A percentile compares a stretch with the other conserved stretches of the same genome.
These are phyloP conservation scores for Strigamia maritima DNA, from an alignment of 2,888 invertebrate species.

Conservation along the genomic window DNA sequence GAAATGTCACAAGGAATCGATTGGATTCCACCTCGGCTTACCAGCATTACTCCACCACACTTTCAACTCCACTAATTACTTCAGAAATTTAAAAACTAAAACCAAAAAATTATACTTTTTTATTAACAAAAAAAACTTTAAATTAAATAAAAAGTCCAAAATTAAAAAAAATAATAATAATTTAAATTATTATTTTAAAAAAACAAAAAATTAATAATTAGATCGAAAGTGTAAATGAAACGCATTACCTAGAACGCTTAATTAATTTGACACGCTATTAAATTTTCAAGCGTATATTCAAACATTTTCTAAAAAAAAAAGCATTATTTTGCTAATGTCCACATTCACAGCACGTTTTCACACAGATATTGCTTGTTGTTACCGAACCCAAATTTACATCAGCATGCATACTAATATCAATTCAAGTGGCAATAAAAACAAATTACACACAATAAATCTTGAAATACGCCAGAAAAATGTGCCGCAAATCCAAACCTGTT, in stretches of 20 bases:
- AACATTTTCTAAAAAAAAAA: neutral
- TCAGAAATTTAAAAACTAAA: neutral
- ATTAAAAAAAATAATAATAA: neutral
- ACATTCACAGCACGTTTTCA: slow-evolving; percentile 4
- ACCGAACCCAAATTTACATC: slow-evolving; percentile 4
- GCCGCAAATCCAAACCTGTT: neutral
- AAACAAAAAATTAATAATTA: neutral
- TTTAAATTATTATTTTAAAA: neutral
- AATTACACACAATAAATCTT: neutral
- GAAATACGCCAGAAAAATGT: neutral
- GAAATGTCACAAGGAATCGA: neutral
- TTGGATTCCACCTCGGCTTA: neutral
- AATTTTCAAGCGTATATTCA: neutral
- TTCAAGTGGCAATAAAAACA: slow-evolving; percentile 4
- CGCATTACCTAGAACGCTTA: neutral
- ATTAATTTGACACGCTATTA: slow-evolving; percentile 4
- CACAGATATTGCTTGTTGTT: neutral
- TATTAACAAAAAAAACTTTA: neutral
- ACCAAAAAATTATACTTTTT: neutral
- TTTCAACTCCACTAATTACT: slow-evolving; percentile 4
- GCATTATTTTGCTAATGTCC: neutral
- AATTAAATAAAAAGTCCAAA: neutral
- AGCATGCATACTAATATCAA: slow-evolving; percentile 4
- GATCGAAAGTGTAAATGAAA: neutral
- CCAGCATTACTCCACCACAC: neutral